phyloP scores from a whole-genome alignment of 2,888 invertebrate genomes.

The Trichogramma evanescens region DNA sequence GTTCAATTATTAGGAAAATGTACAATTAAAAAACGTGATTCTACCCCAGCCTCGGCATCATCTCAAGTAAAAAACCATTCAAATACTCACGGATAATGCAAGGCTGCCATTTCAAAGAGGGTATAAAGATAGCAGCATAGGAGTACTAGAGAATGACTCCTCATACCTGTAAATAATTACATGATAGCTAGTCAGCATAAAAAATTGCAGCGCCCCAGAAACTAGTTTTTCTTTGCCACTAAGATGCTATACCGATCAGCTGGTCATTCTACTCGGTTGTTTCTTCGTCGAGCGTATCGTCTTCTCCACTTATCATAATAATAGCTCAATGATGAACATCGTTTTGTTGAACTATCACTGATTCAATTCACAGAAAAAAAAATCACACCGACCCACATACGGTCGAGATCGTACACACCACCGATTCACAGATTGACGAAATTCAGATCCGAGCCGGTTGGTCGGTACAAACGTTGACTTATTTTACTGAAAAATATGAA shows the following conservation, averaged over 20 bases:
- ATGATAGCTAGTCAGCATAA: no score
- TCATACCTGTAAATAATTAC: constrained; percentile 37
- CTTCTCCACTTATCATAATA: no score
- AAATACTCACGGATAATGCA: constrained; percentile 45
- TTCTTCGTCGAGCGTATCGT: not conserved
- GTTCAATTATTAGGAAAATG: not conserved
- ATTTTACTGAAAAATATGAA: no score
- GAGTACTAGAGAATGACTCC: constrained; percentile 43
- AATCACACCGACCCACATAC: no score
- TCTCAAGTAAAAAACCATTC: not conserved
- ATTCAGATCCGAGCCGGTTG: no score
- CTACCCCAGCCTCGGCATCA: not conserved
- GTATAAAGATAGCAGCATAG: constrained; percentile 45
- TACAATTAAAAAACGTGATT: not conserved
- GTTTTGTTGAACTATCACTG: no score
- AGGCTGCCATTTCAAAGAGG: constrained; percentile 43
- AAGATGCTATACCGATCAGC: constrained; percentile 34
- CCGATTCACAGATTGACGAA: no score
- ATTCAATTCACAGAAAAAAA: no score
- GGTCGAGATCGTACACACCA: no score
- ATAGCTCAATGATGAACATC: no score
- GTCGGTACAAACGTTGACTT: no score
- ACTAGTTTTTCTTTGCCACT: not conserved
- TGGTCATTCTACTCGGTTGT: constrained; percentile 37
- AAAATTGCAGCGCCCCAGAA: no score